Conservation (phyloP, 2,797 vertebrate genomes). For the Sebastolobus alascanus region DNA sequence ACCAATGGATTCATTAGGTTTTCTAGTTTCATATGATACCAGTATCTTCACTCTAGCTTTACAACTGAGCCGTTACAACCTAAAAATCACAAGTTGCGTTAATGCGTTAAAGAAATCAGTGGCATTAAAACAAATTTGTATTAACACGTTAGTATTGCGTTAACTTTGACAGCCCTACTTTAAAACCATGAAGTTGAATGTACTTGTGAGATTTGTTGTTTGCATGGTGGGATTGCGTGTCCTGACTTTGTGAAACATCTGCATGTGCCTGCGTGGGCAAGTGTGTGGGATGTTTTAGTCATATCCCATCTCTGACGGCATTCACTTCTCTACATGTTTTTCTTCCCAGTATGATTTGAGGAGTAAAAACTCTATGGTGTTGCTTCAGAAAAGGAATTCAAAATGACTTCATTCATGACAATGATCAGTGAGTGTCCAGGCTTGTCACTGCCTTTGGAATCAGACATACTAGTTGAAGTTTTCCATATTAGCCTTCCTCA, state of each 20-base stretch:
- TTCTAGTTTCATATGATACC: too few relatives aligned
- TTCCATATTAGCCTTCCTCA: constrained; percentile 40
- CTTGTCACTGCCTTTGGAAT: not conserved
- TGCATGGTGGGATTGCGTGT: not conserved
- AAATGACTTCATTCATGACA: constrained; percentile 22
- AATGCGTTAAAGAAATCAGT: too few relatives aligned
- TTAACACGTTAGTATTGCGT: too few relatives aligned
- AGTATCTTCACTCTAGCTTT: too few relatives aligned
- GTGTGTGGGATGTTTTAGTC: constrained; percentile 10
- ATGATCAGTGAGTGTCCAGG: not conserved
- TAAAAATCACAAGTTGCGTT: too few relatives aligned
- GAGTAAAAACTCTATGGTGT: constrained; percentile 20
- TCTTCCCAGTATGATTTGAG: not conserved
- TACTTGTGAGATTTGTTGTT: not conserved
- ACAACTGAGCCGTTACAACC: too few relatives aligned
- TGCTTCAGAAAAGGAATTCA: not conserved
- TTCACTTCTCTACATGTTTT: constrained; percentile 4
- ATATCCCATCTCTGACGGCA: constrained; percentile 6
- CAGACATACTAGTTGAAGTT: not conserved
- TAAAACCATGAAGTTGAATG: not conserved
- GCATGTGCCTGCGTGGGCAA: not conserved
- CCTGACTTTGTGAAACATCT: constrained; percentile 4
- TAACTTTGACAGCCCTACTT: not conserved
- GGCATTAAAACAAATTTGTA: too few relatives aligned
- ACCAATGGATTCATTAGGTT: too few relatives aligned